Base-by-base conservation (phyloP, 2,797 vertebrate genomes). In the Euthynnus affinis region DNA sequence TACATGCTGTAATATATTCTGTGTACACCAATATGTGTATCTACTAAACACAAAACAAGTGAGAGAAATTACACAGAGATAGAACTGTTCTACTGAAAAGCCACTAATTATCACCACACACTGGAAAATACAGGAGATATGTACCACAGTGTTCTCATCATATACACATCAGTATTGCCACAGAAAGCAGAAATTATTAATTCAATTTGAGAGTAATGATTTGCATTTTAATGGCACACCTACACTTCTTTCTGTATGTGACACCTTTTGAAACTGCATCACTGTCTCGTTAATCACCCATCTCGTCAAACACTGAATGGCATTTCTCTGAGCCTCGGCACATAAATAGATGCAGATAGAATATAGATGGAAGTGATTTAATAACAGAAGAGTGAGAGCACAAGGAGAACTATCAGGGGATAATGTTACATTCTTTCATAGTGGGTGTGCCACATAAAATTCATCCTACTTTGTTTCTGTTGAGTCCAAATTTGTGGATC, bases 161-260 rank as follows among this genome's bases (percentile, higher is more conserved):
- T 23, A 51, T 58, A 25, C 46, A 71, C 9, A 44, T 51, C 22
- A 22, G 34, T 17, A 22, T 32, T 53, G 52, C 17, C 51, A 57
- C 0, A 5, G 34, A 29, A 42, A 34, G 0, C 48, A 74, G 40
- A 65, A 68, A 63, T 40, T 61, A 74, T 76, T 82, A 42, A 76
- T 58, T 79, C 6, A 66, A 55, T 74, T 59, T 60, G 27, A 67
- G 9, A 76, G 1, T 29, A 67, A 78, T 42, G 2, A 84, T 71
- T 78, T 89, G 57, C 67, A 78, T 77, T 81, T 83, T 81, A 87
- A 84, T 67, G 25, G 13, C 61, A 77, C 82, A 80, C 61, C 73
- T 73, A 61, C 59, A 18, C 80, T 18, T 71, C 18, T 58, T n/a
- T 62, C 56, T 53, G n/a, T 32, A 34, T 67, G 67, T 67, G 60